A percentile compares a stretch with the other conserved stretches of the same genome.
Conservation (phyloP, 2,888 invertebrate species). For the Dryomyza anilis region DNA sequence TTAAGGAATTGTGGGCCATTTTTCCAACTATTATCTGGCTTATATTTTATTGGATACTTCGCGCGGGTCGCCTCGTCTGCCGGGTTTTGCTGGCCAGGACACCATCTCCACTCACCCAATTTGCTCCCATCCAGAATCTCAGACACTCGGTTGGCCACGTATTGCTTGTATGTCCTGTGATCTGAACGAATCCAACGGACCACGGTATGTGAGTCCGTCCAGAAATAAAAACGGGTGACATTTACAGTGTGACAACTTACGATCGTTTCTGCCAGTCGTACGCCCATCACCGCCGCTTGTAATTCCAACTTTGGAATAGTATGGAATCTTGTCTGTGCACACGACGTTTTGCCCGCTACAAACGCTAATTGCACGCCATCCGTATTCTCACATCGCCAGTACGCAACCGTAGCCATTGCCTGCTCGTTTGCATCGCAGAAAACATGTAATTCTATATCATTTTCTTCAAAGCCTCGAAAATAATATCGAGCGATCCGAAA, state of each 20-base stretch:
- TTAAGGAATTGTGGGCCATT: slow-evolving; percentile 25
- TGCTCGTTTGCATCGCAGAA: slow-evolving; percentile 26
- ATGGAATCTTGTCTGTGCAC: background rate
- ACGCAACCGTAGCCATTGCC: slow-evolving; percentile 20
- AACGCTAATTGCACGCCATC: slow-evolving; percentile 13
- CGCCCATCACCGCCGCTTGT: slow-evolving; percentile 22
- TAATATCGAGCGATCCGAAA: slow-evolving; percentile 19
- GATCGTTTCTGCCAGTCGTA: slow-evolving; percentile 4
- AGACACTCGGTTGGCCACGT: too few relatives aligned
- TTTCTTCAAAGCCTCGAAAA: background rate
- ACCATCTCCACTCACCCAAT: too few relatives aligned
- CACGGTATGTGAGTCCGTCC: too few relatives aligned
- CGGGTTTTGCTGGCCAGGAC: slow-evolving; percentile 29
- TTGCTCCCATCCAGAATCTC: too few relatives aligned
- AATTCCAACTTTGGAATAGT: slow-evolving; percentile 14
- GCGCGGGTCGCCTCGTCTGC: slow-evolving; percentile 41
- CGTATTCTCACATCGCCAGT: slow-evolving; percentile 5
- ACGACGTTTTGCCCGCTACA: background rate
- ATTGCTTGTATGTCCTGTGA: too few relatives aligned
- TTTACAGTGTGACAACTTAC: too few relatives aligned
- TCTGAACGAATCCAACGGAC: too few relatives aligned
- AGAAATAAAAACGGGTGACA: too few relatives aligned
- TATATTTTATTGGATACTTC: slow-evolving; percentile 15
- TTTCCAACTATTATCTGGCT: slow-evolving; percentile 21
- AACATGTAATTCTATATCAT: slow-evolving; percentile 15